Evolutionary conservation across 2,797 vertebrate genomes (phyloP), one percentile per base, ranked within the genome.

Genomic region (Amniataba percoides): DNA sequence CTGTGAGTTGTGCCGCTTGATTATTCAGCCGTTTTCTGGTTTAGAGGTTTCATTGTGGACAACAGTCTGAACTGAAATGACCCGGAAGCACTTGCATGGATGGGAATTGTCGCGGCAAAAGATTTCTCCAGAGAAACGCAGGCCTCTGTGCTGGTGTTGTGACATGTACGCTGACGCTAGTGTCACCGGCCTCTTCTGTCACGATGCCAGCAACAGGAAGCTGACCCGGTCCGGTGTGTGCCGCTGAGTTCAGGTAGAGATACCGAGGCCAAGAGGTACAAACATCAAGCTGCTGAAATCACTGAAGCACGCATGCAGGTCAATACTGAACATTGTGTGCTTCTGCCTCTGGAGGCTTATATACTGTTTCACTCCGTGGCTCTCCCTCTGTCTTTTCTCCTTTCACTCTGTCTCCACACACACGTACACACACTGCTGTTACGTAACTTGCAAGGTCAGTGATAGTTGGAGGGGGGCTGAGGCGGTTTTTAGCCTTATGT

Each of bases 311-410:
- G 77, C 59, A 77, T 60, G 80, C 76, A 82, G 84, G 87, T 89
- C 87, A 85, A 72, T 68, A 53, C 82, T 66, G 86, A 87, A 90
- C 91, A 89, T 66, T 78, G 65, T 90, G 88, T 90, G 74, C 88
- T 73, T 80, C 79, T 81, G 78, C 68, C 80, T 64, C 72, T 34
- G 4, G 72, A 74, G 58, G 53, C 71, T 64, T 65, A 83, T 77
- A 79, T 59, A 72, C 34, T 23, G 36, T 78, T 81, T 82, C 74
- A 27, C 45, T 80, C 40, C 5, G 5, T 53, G 19, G 48, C 72
- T 49, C 59, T 40, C 53, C 51, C 18, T 42, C 58, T 74, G 64
- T 62, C 31, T 55, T 42, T 42, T 53, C 25, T 71, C 61, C 19
- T 49, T 36, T 36, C 34, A 36, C 52, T 15, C 61, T 61, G 31